Percentiles rank a stretch among this genome's conserved stretches.
Conservation (phyloP, 2,888 invertebrate species). For the Pseudococcus jackbeardsleyi region DNA sequence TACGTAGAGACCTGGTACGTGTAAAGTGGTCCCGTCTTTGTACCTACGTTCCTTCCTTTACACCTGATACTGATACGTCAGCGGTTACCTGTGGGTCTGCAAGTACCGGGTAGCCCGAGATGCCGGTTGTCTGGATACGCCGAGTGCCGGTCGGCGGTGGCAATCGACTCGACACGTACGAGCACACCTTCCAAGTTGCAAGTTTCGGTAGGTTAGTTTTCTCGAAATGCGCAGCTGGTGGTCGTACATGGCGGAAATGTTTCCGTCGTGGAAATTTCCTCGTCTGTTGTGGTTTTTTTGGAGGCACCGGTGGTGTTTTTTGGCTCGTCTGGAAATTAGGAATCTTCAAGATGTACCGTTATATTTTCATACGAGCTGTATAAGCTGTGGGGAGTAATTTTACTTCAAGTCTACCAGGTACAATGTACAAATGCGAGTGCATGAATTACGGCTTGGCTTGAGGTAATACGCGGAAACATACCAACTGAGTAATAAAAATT, state of each 20-base stretch:
- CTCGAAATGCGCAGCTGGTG: neutral
- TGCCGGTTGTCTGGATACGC: neutral
- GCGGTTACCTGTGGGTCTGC: conserved; percentile 3
- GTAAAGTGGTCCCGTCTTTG: neutral
- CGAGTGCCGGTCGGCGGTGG: neutral
- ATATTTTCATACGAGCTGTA: conserved; percentile 2
- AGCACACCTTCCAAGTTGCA: neutral
- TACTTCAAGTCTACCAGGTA: neutral
- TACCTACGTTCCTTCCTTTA: conserved; percentile 11
- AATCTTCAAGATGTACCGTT: neutral
- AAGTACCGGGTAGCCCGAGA: neutral
- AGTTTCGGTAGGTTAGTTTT: conserved; percentile 54
- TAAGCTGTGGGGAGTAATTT: neutral
- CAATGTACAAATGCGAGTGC: neutral
- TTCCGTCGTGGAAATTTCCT: neutral
- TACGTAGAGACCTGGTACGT: neutral
- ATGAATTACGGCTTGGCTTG: neutral
- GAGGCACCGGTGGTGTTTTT: neutral
- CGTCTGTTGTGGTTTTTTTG: neutral
- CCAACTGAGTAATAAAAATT: conserved; percentile 2
- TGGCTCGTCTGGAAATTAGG: neutral
- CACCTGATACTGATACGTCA: conserved; percentile 12
- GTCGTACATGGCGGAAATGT: neutral
- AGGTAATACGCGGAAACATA: neutral
- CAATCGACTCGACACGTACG: neutral